Evolutionary conservation across 2,888 invertebrate genomes (phyloP).

Genomic region (Drosophila formosana): DNA sequence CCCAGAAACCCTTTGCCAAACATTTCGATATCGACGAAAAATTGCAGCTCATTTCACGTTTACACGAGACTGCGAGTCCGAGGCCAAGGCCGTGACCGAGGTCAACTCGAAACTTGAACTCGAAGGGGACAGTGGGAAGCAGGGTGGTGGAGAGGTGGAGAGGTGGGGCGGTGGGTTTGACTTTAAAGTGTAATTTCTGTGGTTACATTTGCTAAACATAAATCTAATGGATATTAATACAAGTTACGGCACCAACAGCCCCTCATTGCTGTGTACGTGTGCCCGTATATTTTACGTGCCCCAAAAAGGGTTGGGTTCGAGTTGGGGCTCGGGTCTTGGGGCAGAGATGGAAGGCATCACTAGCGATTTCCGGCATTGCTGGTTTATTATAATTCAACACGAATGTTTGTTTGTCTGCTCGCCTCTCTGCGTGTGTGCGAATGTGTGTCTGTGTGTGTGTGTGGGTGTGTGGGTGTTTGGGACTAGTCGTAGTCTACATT

Average conservation of each 20-base stretch:
- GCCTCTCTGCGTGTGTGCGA: constrained; percentile 3
- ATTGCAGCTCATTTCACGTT: constrained; percentile 59
- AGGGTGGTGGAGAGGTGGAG: not conserved
- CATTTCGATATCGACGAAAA: constrained; percentile 73
- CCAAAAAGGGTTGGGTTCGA: constrained; percentile 13
- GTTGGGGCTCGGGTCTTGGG: constrained; percentile 7
- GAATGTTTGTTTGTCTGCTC: constrained; percentile 42
- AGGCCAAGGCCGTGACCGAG: constrained; percentile 5
- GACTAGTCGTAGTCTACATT: constrained; percentile 51
- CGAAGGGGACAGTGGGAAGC: not conserved
- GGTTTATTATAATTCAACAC: constrained; percentile 78
- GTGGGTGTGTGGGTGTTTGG: constrained; percentile 28
- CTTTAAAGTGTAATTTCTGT: constrained; percentile 78
- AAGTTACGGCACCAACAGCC: constrained; percentile 45
- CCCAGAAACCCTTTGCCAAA: not conserved
- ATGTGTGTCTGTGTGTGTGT: constrained; percentile 6
- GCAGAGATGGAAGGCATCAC: constrained; percentile 34
- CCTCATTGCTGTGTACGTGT: constrained; percentile 56
- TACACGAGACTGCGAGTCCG: constrained; percentile 7
- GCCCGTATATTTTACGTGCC: constrained; percentile 72
- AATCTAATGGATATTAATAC: constrained; percentile 81
- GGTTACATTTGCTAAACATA: constrained; percentile 78
- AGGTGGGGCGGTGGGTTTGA: constrained; percentile 12
- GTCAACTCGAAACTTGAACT: not conserved
- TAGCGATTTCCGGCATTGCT: constrained; percentile 79